A percentile compares a stretch with the other conserved stretches of the same genome.
These are phyloP conservation scores for Cheilosia soror DNA, from an alignment of 2,888 invertebrate species.

Conservation along the genomic window DNA sequence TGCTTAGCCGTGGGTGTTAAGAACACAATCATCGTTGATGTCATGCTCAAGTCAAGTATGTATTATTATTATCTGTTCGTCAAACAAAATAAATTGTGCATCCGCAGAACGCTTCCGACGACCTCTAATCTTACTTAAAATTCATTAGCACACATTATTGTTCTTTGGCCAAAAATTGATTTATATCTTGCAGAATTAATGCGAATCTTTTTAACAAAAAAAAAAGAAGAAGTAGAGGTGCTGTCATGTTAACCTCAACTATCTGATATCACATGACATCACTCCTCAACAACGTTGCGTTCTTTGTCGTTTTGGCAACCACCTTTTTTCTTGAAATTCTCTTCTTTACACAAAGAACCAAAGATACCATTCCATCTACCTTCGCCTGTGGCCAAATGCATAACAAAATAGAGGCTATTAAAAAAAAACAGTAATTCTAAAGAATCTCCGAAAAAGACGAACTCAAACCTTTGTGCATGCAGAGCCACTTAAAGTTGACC, in stretches of 20 bases:
- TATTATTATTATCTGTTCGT: neutral
- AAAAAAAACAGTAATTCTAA: conserved; percentile 15
- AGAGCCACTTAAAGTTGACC: conserved; percentile 56
- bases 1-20: conserved; percentile 21
- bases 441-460: conserved; percentile 46
- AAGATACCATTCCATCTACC: conserved; percentile 13
- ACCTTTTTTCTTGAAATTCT: conserved; percentile 43
- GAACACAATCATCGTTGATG: conserved; percentile 13
- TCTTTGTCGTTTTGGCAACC: neutral
- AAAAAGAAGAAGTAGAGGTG: conserved; percentile 29
- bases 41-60: neutral
- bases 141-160: conserved; percentile 25
- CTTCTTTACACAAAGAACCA: neutral
- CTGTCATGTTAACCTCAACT: conserved; percentile 55
- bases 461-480: neutral
- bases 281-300: conserved; percentile 36
- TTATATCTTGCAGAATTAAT: conserved; percentile 49
- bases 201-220: conserved; percentile 38
- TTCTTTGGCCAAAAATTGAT: conserved; percentile 11
- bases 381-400: conserved; percentile 33
- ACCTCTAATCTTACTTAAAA: conserved; percentile 25
- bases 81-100: neutral
- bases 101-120: neutral
- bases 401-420: neutral
- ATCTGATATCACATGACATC: conserved; percentile 66